These are phyloP conservation scores for Helleia helle DNA, from an alignment of 2,888 invertebrate genomes.

Conservation along the genomic window DNA sequence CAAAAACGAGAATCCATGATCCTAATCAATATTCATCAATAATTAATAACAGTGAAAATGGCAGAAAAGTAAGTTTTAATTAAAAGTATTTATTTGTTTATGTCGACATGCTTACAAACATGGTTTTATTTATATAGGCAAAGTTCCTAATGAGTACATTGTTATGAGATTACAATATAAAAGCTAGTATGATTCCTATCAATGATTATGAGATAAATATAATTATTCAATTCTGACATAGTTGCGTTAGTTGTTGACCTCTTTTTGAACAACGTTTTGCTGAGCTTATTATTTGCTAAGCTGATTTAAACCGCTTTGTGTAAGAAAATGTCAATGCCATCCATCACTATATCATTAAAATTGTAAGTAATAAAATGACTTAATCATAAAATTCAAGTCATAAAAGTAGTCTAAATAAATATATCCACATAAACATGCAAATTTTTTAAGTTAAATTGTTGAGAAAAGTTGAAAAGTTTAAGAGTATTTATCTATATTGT, in stretches of 20 bases:
- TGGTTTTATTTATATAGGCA: conserved; percentile 23
- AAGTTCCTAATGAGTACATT: background rate
- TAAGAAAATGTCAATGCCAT: background rate
- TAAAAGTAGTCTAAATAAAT: too few relatives aligned
- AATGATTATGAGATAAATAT: background rate
- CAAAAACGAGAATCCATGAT: conserved; percentile 43
- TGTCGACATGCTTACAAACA: conserved; percentile 32
- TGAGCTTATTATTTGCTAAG: conserved; percentile 2
- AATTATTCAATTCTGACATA: background rate
- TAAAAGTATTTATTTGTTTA: conserved; percentile 26
- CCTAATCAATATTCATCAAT: conserved; percentile 35
- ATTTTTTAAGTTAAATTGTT: too few relatives aligned
- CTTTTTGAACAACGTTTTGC: background rate
- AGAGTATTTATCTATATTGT: too few relatives aligned
- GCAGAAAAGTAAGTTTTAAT: conserved; percentile 56
- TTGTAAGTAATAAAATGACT: too few relatives aligned
- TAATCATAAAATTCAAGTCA: too few relatives aligned
- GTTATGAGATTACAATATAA: too few relatives aligned
- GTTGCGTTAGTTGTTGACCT: conserved; percentile 9
- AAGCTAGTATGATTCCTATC: too few relatives aligned
- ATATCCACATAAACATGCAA: too few relatives aligned
- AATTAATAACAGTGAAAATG: conserved; percentile 42
- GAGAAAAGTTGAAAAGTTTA: too few relatives aligned
- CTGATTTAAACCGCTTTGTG: conserved; percentile 8
- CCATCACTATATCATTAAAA: too few relatives aligned